Percentiles rank a stretch among this genome's conserved stretches.
Evolutionary conservation across 2,113 vertebrate species (phyloP).

Genomic region (Bufo bufo): DNA sequence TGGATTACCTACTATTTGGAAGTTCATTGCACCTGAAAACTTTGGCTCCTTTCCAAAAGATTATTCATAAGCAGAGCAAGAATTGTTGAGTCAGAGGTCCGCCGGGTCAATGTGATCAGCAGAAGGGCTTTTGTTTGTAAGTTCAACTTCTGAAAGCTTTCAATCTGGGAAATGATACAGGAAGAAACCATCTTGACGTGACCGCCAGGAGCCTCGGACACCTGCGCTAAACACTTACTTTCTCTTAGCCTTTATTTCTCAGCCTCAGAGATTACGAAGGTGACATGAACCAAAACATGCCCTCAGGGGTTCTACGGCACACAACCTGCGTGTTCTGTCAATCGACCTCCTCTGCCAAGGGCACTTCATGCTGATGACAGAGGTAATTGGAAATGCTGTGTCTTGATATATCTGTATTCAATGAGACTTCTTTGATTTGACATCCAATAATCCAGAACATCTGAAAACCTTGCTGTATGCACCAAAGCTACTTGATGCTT

Average conservation of each 20-base stretch:
- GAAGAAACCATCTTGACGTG: not conserved
- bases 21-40: not conserved
- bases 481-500: not conserved
- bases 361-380: not conserved
- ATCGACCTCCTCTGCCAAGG: not conserved
- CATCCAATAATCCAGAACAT: not conserved
- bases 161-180: not conserved
- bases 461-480: not conserved
- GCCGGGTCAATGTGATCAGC: not conserved
- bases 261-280: not conserved
- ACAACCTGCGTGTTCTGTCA: not conserved
- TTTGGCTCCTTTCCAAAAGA: not conserved
- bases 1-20: not conserved
- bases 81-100: not conserved
- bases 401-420: not conserved
- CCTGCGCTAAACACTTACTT: not conserved
- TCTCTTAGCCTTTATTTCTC: not conserved
- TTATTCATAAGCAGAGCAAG: not conserved
- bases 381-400: not conserved
- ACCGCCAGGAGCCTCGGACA: not conserved
- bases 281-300: slow-evolving; percentile 15
- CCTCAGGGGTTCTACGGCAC: not conserved
- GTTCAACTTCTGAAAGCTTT: not conserved
- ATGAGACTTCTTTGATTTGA: not conserved
- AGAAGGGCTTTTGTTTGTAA: not conserved